Evolutionary conservation across 2,113 vertebrate species (phyloP).

Genomic region (Rana temporaria): DNA sequence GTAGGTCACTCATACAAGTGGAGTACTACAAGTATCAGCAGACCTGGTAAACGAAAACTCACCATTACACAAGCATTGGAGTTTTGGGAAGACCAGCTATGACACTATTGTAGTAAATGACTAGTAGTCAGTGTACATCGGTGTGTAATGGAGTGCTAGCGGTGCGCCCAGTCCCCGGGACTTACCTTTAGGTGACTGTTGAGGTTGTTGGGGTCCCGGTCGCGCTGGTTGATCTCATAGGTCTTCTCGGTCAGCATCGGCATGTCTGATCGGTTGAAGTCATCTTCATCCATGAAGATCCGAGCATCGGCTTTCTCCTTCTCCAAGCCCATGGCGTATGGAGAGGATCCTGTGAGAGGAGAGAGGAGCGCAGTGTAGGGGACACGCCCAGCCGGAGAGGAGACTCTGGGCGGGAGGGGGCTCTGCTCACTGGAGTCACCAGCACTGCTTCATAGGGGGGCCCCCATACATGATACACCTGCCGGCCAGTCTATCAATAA

Average conservation of each 20-base stretch:
- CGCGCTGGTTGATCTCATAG: constrained; percentile 55
- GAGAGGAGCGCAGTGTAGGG: not conserved
- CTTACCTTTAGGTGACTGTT: constrained; percentile 86
- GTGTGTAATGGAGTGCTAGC: not conserved
- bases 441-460: too few relatives aligned
- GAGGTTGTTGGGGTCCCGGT: constrained; percentile 79
- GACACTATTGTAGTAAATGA: too few relatives aligned
- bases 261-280: constrained; percentile 77
- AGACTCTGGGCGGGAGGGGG: not conserved
- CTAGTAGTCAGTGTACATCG: too few relatives aligned
- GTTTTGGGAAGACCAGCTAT: too few relatives aligned
- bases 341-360: not conserved
- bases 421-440: not conserved
- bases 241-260: constrained; percentile 71
- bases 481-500: too few relatives aligned
- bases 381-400: constrained; percentile 19
- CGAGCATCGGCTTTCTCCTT: constrained; percentile 82
- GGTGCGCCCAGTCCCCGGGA: too few relatives aligned
- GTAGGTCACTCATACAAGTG: too few relatives aligned
- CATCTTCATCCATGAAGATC: constrained; percentile 84
- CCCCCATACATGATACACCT: too few relatives aligned
- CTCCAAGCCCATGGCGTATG: constrained; percentile 81
- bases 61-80: too few relatives aligned
- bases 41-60: too few relatives aligned
- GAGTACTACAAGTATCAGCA: too few relatives aligned